Base-by-base conservation (phyloP, 1,140 invertebrate genomes). In the Sogatella furcifera region DNA sequence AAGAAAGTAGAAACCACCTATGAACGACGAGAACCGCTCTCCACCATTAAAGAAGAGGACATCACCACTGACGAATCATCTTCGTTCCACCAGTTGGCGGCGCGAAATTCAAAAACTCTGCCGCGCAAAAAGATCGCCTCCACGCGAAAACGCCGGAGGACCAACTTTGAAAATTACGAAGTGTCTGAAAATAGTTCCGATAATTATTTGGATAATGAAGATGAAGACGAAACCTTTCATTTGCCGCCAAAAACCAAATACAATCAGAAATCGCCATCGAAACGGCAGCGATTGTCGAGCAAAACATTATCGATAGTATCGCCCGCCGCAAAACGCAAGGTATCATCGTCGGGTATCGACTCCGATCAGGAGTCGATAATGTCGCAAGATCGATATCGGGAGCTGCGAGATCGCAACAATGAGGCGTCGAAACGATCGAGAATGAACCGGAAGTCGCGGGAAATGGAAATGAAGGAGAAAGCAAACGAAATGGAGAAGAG, bases 351-450 rank as follows among this genome's bases (percentile, higher is more conserved):
- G 11, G 22, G 21, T 41, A 15, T 13, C 19, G 13, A 22, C 5
- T 63, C 58, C 4, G 62, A 63, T 22, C 22, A 15, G 15, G 55
- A 55, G 14, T 63, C 62, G 22, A 34, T 63, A 5, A 59, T 14
- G 8, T 60, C 53, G 8, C 43, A 55, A 8, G 68, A 68, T 11
- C 80, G 74, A 61, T 86, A 87, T 65, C 74, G 82, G 19, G 82
- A 85, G 66, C 75, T 84, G 14, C 74, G 86, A 14, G 82, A 85
- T 62, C 85, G 85, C 65, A 89, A 89, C 69, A 89, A 89, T 69
- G 84, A 87, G 70, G 85, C 86, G 8, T 88, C 85, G 13, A 77
- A 85, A 66, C 78, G 80, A 64, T 87, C 84, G 0, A 73, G 86
- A 59, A 80, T 82, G 73, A 86, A 86, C 60, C 80, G 85, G 57